Conservation (phyloP, 2,113 vertebrate species). For the Trichomycterus rosablanca region DNA sequence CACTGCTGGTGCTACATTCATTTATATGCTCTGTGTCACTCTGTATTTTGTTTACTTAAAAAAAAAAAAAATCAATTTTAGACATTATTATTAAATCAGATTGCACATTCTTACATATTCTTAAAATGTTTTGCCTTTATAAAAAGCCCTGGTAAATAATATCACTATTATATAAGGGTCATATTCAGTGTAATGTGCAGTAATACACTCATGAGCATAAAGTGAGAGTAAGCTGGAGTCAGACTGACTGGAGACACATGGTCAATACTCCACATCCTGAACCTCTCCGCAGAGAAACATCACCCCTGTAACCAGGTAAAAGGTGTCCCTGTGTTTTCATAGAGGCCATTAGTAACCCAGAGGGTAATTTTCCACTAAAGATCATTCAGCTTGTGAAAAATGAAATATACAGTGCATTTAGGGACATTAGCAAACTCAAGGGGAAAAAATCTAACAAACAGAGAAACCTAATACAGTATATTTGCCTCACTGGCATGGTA, state of each 20-base stretch:
- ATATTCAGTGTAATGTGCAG: not conserved
- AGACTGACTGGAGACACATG: constrained; percentile 29
- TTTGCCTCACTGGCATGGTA: constrained; percentile 14
- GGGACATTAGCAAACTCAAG: constrained; percentile 25
- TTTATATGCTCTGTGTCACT: no score
- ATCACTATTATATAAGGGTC: no score
- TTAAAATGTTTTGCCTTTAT: no score
- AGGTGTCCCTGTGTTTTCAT: not conserved
- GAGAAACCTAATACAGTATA: constrained; percentile 4
- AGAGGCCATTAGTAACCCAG: constrained; percentile 6
- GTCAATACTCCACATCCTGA: constrained; percentile 35
- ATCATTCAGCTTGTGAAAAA: constrained; percentile 15
- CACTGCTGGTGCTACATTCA: no score
- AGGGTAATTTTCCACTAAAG: constrained; percentile 12
- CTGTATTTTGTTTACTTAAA: no score
- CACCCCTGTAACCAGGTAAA: constrained; percentile 39
- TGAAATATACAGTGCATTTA: constrained; percentile 12
- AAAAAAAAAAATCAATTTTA: no score
- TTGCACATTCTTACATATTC: no score
- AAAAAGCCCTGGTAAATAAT: no score
- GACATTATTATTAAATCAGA: no score
- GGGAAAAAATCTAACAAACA: constrained; percentile 12
- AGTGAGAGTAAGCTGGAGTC: constrained; percentile 7
- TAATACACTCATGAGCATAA: not conserved
- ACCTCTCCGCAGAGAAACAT: constrained; percentile 13